These are phyloP conservation scores for Choristoneura rosaceana DNA, from an alignment of 2,888 invertebrate species.

Conservation along the genomic window DNA sequence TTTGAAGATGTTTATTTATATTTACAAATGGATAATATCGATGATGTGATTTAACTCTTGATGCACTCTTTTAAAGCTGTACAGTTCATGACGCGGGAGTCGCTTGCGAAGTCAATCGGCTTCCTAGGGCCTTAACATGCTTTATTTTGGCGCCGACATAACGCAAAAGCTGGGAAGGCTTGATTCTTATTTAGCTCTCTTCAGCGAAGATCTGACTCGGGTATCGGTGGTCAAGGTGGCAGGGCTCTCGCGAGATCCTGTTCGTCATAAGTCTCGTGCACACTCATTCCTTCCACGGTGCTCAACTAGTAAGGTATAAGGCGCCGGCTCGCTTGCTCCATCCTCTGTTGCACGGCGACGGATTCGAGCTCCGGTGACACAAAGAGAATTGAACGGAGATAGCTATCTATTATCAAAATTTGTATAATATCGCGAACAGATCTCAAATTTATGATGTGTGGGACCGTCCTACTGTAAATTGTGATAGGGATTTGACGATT, in stretches of 20 bases:
- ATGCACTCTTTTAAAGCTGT: conserved; percentile 66
- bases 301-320: conserved; percentile 80
- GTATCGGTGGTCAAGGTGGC: not conserved
- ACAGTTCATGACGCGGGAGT: conserved; percentile 53
- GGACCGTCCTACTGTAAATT: conserved; percentile 83
- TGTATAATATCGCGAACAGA: conserved; percentile 68
- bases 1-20: conserved; percentile 84
- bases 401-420: conserved; percentile 63
- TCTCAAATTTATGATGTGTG: conserved; percentile 81
- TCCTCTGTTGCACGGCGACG: conserved; percentile 46
- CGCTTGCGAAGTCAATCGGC: conserved; percentile 26
- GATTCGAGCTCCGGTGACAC: conserved; percentile 68
- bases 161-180: not conserved
- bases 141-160: too few species aligned
- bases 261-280: conserved; percentile 73
- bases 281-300: conserved; percentile 90
- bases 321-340: conserved; percentile 53
- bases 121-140: not conserved
- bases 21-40: conserved; percentile 73
- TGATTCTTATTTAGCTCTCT: not conserved
- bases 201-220: not conserved
- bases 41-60: conserved; percentile 59
- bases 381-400: conserved; percentile 69
- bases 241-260: conserved; percentile 39
- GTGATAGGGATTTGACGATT: conserved; percentile 73